Base-by-base conservation (phyloP, 2,113 vertebrate genomes). In the Clarias macrocephalus region DNA sequence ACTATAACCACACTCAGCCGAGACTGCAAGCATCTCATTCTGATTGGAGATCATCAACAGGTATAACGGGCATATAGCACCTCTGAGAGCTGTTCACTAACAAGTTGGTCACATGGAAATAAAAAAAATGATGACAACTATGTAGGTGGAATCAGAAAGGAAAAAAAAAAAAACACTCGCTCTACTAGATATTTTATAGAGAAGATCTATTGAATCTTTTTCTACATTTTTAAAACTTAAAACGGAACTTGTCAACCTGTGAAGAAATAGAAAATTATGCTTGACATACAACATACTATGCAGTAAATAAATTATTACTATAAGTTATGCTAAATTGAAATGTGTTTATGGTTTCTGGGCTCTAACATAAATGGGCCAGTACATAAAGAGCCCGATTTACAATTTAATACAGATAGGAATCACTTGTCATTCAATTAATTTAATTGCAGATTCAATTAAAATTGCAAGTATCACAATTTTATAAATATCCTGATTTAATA, bases 11-110 rank as follows among this genome's bases (percentile, higher is more conserved):
- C 97, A 0, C 91, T 99, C 88, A 98, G 96, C 92, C 89, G 91
- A 63, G 94, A 94, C 5, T 99, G 97, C 91, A 96, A 99, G 90
- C 98, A 99, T 37, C 97, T 99, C 87, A 98, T 99, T 90, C 96
- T 99, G 86, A 99, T 99, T 19, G 98, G 98, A 89, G 98, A 99
- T 93, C 98, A 99, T 91, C 98, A 99, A 92, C 98, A 99, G 97
- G 98, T 98, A 66, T 2, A 75, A 18, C 19, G 9, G 28, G 42
- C n/a, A 15, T 19, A 60, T 66, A 66, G 2, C 62, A 28, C 12
- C 63, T 16, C 66, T 33, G 18, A 33, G 28, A 59, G 56, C 13
- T 79, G 10, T 59, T 80, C 56, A 37, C 18, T 80, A 60, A 60
- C 28, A 80, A 60, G 59, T 33, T 8, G 28, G 56, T 57, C 48